Conservation (phyloP, 2,888 invertebrate species). For the Tenthredo distinguenda region DNA sequence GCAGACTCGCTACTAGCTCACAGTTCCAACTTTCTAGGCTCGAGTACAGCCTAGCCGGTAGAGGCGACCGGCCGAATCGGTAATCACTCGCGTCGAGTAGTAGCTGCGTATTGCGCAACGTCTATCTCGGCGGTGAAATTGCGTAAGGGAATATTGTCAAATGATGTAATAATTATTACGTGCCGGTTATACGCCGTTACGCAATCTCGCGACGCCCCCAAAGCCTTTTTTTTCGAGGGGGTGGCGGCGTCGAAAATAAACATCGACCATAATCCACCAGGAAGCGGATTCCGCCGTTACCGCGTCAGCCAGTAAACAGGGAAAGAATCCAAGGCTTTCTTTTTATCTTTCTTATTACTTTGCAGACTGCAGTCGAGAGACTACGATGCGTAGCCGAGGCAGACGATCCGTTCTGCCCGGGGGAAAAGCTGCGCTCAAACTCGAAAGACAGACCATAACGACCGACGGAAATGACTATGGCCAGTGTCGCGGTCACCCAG, state of each 20-base stretch:
- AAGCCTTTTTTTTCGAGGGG: background rate
- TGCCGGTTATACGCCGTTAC: slow-evolving; percentile 1
- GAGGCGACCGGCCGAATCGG: slow-evolving; percentile 30
- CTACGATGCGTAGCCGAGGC: slow-evolving; percentile 32
- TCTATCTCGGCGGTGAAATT: slow-evolving; percentile 26
- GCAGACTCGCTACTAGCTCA: background rate
- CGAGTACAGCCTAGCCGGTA: background rate
- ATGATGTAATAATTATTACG: slow-evolving; percentile 52
- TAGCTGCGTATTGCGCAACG: slow-evolving; percentile 15
- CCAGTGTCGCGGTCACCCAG: slow-evolving; percentile 77
- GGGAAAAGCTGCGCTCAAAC: background rate
- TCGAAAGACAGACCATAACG: background rate
- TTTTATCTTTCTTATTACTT: background rate
- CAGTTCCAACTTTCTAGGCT: slow-evolving; percentile 37
- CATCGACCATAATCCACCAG: background rate
- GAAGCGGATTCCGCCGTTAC: background rate
- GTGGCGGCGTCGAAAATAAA: background rate
- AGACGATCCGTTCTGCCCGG: background rate
- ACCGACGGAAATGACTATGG: slow-evolving; percentile 75
- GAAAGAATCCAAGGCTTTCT: background rate
- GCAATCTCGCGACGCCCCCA: background rate
- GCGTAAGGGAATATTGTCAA: slow-evolving; percentile 44
- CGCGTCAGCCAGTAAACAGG: no score
- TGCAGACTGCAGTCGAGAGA: slow-evolving; percentile 1
- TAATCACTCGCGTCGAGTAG: slow-evolving; percentile 27